A percentile compares a stretch with the other conserved stretches of the same genome.
Evolutionary conservation across 2,888 invertebrate genomes (phyloP).

Genomic region (Odontocerum albicorne): DNA sequence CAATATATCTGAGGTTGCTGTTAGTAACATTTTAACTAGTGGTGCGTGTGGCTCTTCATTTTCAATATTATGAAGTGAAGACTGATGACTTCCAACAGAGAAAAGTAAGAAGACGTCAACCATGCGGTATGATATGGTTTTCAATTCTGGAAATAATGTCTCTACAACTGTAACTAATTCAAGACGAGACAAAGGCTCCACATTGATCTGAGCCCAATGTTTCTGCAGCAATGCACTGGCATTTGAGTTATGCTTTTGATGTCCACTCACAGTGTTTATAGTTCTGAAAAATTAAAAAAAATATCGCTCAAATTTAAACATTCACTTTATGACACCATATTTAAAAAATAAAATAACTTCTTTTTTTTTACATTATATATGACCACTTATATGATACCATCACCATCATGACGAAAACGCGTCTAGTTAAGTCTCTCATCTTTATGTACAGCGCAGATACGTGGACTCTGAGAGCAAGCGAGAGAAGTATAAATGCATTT

Average conservation of each 20-base stretch:
- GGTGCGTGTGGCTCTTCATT: slow-evolving; percentile 39
- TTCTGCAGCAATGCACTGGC: slow-evolving; percentile 75
- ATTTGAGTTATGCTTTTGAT: slow-evolving; percentile 64
- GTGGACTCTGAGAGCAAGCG: too few relatives aligned
- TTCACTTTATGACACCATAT: too few relatives aligned
- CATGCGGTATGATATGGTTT: slow-evolving; percentile 74
- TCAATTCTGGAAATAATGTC: slow-evolving; percentile 67
- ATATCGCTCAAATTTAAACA: too few relatives aligned
- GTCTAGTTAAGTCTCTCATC: too few relatives aligned
- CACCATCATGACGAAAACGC: too few relatives aligned
- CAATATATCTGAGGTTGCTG: slow-evolving; percentile 40
- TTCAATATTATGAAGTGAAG: slow-evolving; percentile 50
- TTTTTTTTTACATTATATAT: too few relatives aligned
- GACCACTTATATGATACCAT: too few relatives aligned
- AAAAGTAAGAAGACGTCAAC: slow-evolving; percentile 83
- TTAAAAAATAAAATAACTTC: too few relatives aligned
- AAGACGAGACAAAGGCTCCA: slow-evolving; percentile 73
- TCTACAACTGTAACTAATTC: slow-evolving; percentile 77
- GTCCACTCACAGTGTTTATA: slow-evolving; percentile 60
- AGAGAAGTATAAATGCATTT: too few relatives aligned
- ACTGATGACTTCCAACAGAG: slow-evolving; percentile 68
- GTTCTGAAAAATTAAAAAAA: slow-evolving; percentile 59
- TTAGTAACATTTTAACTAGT: slow-evolving; percentile 23
- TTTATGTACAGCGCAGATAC: too few relatives aligned
- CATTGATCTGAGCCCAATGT: slow-evolving; percentile 77